A percentile compares a stretch with the other conserved stretches of the same genome.
phyloP scores from a whole-genome alignment of 2,113 vertebrate species.

The Panurus biarmicus region DNA sequence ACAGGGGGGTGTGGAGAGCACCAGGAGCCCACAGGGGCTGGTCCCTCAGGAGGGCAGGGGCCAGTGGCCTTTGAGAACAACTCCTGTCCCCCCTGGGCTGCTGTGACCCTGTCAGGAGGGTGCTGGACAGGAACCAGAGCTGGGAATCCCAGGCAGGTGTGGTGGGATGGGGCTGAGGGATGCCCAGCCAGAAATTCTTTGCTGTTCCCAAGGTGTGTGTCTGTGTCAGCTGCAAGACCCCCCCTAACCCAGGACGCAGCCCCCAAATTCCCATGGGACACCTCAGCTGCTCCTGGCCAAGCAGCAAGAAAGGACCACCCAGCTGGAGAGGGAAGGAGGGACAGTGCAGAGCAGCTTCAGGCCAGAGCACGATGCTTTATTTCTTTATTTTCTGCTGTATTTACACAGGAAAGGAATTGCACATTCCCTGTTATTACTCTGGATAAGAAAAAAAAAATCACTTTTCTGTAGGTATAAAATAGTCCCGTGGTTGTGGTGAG shows the following conservation, averaged over 20 bases:
- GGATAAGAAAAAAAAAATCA: background rate
- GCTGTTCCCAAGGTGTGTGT: background rate
- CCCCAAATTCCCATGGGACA: background rate
- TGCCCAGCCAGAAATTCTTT: background rate
- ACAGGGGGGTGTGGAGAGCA: background rate
- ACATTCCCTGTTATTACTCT: slow-evolving; percentile 6
- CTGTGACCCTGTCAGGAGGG: background rate
- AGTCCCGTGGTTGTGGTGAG: background rate
- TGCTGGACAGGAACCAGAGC: background rate
- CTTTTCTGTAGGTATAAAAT: background rate
- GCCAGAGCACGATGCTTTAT: background rate
- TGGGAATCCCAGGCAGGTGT: background rate
- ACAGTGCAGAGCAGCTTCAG: background rate
- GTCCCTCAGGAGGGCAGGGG: background rate
- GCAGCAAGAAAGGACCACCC: accelerated
- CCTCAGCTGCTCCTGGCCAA: background rate
- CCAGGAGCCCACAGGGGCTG: background rate
- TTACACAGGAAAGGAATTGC: slow-evolving; percentile 54
- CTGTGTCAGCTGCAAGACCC: background rate
- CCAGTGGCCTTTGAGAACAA: background rate
- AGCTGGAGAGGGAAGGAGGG: background rate
- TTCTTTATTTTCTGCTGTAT: slow-evolving; percentile 41
- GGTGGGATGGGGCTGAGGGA: background rate
- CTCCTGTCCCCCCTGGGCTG: background rate
- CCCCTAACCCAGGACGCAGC: no score